These are phyloP conservation scores for Zaprionus vittiger DNA, from an alignment of 1,140 invertebrate genomes.

Conservation along the genomic window DNA sequence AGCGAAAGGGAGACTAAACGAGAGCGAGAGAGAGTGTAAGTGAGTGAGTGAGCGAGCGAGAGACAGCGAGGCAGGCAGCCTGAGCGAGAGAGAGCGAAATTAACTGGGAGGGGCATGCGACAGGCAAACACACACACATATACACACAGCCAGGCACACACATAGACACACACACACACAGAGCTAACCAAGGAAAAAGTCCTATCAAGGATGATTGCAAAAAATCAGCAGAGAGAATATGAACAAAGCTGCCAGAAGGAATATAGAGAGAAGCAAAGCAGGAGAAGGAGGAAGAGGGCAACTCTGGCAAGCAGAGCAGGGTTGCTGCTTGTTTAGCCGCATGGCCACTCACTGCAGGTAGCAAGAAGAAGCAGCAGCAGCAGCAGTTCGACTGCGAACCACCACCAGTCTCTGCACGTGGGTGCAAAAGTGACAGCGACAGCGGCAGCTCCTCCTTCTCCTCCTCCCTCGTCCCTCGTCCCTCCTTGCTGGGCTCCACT, in stretches of 20 bases:
- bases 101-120: constrained; percentile 74
- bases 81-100: constrained; percentile 52
- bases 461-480: not conserved
- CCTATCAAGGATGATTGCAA: constrained; percentile 73
- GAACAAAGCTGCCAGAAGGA: constrained; percentile 42
- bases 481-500: not conserved
- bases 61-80: not conserved
- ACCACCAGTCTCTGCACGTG: constrained; percentile 53
- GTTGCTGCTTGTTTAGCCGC: constrained; percentile 58
- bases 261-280: not conserved
- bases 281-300: not conserved
- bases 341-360: constrained; percentile 63
- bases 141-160: not conserved
- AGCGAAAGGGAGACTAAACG: constrained; percentile 3
- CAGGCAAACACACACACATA: constrained; percentile 30
- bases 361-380: constrained; percentile 33
- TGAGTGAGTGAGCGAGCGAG: constrained; percentile 13
- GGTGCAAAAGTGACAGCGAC: constrained; percentile 66
- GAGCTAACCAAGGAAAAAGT: constrained; percentile 41
- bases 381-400: constrained; percentile 32
- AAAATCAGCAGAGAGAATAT: constrained; percentile 49
- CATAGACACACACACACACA: not conserved
- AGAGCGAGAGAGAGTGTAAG: constrained; percentile 4
- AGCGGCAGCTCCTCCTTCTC: constrained; percentile 17
- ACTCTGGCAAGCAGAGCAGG: constrained; percentile 33